A percentile compares a stretch with the other conserved stretches of the same genome.
These are phyloP conservation scores for Morone chrysops DNA, from an alignment of 2,113 vertebrate species.

Conservation along the genomic window DNA sequence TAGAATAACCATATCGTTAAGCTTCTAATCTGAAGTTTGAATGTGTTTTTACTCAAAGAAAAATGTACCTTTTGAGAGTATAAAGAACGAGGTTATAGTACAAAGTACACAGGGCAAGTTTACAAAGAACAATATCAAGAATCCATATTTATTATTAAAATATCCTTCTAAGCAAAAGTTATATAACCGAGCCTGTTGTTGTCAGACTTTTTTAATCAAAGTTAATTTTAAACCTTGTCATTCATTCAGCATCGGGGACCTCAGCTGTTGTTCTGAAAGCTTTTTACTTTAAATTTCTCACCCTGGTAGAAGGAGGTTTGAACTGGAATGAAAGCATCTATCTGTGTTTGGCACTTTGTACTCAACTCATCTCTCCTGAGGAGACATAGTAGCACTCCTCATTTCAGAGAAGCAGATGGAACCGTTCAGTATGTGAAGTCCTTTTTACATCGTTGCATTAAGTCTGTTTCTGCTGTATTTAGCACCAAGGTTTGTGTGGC, in stretches of 20 bases:
- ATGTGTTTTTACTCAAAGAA: not conserved
- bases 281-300: not conserved
- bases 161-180: not conserved
- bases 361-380: not conserved
- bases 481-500: constrained; percentile 52
- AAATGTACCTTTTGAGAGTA: not conserved
- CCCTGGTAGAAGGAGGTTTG: constrained; percentile 4
- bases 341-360: constrained; percentile 25
- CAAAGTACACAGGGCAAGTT: not conserved
- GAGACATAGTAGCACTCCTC: constrained; percentile 4
- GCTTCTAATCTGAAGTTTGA: not conserved
- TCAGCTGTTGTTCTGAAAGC: not conserved
- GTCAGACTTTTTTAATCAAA: not conserved
- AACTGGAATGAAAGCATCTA: not conserved
- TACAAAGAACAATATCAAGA: constrained; percentile 19
- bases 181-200: not conserved
- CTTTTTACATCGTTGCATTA: constrained; percentile 12
- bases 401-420: constrained; percentile 11
- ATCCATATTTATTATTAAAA: not conserved
- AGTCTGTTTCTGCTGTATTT: constrained; percentile 61
- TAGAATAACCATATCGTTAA: not conserved
- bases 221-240: not conserved
- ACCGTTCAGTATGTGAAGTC: not conserved
- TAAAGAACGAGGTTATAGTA: not conserved
- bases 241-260: not conserved